These are phyloP conservation scores for Ophion ellenae DNA, from an alignment of 2,888 invertebrate genomes.

Conservation along the genomic window DNA sequence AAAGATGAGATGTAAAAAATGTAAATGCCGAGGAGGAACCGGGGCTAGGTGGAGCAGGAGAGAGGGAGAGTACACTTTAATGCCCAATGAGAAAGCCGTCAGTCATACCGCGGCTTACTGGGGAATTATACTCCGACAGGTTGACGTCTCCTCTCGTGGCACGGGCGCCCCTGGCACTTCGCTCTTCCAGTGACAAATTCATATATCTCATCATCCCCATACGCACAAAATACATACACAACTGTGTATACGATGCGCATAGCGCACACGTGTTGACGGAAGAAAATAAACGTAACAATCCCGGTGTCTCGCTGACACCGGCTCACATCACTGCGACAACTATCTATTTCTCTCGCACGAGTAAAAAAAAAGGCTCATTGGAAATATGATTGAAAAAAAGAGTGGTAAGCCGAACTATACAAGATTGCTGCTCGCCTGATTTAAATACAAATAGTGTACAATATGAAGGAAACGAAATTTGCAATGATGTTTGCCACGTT, in stretches of 20 bases:
- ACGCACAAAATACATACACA: background rate
- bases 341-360: slow-evolving; percentile 5
- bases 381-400: background rate
- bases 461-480: slow-evolving; percentile 10
- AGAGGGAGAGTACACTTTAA: slow-evolving; percentile 60
- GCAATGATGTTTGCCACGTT: slow-evolving; percentile 2
- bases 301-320: slow-evolving; percentile 41
- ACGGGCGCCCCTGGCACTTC: slow-evolving; percentile 57
- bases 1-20: slow-evolving; percentile 64
- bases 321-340: slow-evolving; percentile 20
- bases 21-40: slow-evolving; percentile 51
- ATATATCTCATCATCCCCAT: slow-evolving; percentile 55
- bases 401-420: background rate
- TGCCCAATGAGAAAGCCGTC: slow-evolving; percentile 68
- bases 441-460: slow-evolving; percentile 39
- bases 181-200: slow-evolving; percentile 68
- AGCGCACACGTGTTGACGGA: slow-evolving; percentile 57
- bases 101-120: slow-evolving; percentile 67
- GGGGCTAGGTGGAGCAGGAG: background rate
- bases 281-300: slow-evolving; percentile 61
- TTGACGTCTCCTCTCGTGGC: slow-evolving; percentile 59
- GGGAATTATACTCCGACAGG: slow-evolving; percentile 66
- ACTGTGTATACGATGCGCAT: slow-evolving; percentile 14
- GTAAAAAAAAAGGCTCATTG: background rate
- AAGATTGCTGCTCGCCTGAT: slow-evolving; percentile 22